Percentiles rank a stretch among this genome's conserved stretches.
Evolutionary conservation across 2,797 vertebrate genomes (phyloP).

Genomic region (Acipenser oxyrinchus): DNA sequence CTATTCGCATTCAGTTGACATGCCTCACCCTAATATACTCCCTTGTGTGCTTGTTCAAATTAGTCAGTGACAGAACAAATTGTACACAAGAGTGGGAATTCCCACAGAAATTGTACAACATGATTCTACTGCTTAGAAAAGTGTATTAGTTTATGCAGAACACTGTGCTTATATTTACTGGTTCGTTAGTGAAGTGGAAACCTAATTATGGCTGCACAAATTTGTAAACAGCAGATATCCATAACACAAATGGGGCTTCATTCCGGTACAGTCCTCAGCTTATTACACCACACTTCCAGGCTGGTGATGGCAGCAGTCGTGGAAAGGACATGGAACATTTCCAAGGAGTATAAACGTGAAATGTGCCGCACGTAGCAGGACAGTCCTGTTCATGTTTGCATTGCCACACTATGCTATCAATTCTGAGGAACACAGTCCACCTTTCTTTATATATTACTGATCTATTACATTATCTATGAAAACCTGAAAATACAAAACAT

Average conservation of each 20-base stretch:
- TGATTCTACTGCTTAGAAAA: neutral
- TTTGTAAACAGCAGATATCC: conserved; percentile 1
- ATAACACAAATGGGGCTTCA: neutral
- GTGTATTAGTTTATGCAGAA: neutral
- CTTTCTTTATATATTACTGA: too few relatives aligned
- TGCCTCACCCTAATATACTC: neutral
- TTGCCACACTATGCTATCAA: too few relatives aligned
- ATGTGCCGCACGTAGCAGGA: too few relatives aligned
- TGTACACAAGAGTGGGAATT: neutral
- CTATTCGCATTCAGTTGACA: too few relatives aligned
- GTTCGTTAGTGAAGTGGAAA: conserved; percentile 5
- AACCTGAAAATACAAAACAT: too few relatives aligned
- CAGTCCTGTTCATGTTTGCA: too few relatives aligned
- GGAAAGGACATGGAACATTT: too few relatives aligned
- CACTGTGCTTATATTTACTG: neutral
- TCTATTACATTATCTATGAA: too few relatives aligned
- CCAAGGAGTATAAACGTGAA: too few relatives aligned
- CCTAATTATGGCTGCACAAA: conserved; percentile 1
- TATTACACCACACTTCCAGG: too few relatives aligned
- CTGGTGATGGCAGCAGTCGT: too few relatives aligned
- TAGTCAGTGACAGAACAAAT: neutral
- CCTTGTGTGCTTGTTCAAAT: neutral
- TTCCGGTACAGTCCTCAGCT: neutral
- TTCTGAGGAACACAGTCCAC: too few relatives aligned
- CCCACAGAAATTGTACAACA: neutral